Base-by-base conservation (phyloP, 37 sponge, comb jelly and placozoan species). In the Sycon ciliatum region DNA sequence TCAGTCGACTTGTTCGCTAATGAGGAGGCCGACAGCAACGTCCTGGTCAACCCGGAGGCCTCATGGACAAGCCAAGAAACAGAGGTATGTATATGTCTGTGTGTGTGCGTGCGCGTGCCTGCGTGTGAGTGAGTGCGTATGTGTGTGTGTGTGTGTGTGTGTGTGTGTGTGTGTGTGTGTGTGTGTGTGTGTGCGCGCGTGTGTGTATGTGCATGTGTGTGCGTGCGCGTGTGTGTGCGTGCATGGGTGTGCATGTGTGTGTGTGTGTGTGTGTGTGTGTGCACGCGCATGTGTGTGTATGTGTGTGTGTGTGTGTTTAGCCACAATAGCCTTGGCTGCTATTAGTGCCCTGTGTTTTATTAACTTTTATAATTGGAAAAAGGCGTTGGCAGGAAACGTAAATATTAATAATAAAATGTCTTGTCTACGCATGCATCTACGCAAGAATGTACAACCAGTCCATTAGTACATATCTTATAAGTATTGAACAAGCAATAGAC, bases 1-100 rank as follows among this genome's bases (percentile, higher is more conserved):
- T 93, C 94, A 0, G 76, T 85, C 32, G 94, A 93, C 71, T 56
- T 95, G 67, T 67, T 87, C 30, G 82, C 60, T 35, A 91, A 91
- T 67, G 81, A 81, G 38, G 89, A 85, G 3, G 92, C 97, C 26
- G 81, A 90, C 65, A 81, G 67, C 46, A 95, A 91, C 62, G 75
- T 91, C 20, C 68, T 88, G 11, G 18, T 95, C 6, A 72, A 83
- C 0, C 34, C 69, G 0, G 82, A 81, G 16, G 84, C 88, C 26
- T 86, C 81, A 38, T 93, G 89, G 94, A 65, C 68, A 2, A 64
- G 80, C 3, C 89, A 93, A 63, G 86, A 74, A 34, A 38, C 79
- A 71, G 79, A 88, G 79, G 92, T 86, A 30, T 28, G 68, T 16
- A 6, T 13, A 27, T 36, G 33, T 5, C 38, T 66, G 4, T 61